Base-by-base conservation (phyloP, 2,797 vertebrate genomes). In the Argyrosomus regius region DNA sequence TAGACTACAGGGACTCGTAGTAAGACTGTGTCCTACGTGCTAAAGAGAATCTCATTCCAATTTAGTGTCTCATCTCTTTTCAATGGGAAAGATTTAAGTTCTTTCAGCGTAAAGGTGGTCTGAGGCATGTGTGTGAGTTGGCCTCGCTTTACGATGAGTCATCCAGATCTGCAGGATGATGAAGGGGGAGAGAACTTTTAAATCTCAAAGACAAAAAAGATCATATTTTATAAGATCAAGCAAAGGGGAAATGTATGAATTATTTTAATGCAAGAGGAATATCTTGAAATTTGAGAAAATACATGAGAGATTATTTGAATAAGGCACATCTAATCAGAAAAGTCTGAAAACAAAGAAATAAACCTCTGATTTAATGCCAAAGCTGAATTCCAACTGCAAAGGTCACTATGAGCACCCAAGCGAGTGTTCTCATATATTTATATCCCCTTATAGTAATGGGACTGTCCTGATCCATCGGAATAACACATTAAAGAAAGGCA, bases 161-260 rank as follows among this genome's bases (percentile, higher is more conserved):
- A 11, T 49, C 18, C 43, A 43, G 54, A 83, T 63, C 35, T 68
- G 58, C 31, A 41, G 48, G 45, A 61, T n/a, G 45, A 66, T 61
- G 45, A 28, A 13, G 31, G 14, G 20, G 28, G 46, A 59, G 43
- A 54, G 17, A 48, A 39, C 41, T 73, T 79, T 67, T 60, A 65
- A 88, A 80, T 77, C 77, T 64, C 56, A 53, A 28, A n/a, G 43
- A 20, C 12, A n/a, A n/a, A 20, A 35, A 45, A 58, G 7, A 16
- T 63, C 50, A 68, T 14, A 50, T 61, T 69, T 59, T 65, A 31
- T 41, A 31, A 52, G 11, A 67, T 22, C 26, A 68, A 4, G 43
- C 26, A 45, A 22, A 17, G 18, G 9, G 26, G 26, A 49, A 60
- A 57, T 28, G 43, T 35, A 39, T 39, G 8, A 39, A 39, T 39